Percentiles rank a stretch among this genome's conserved stretches.
These are phyloP conservation scores for Myiothlypis coronata DNA, from an alignment of 2,797 vertebrate genomes.

Conservation along the genomic window DNA sequence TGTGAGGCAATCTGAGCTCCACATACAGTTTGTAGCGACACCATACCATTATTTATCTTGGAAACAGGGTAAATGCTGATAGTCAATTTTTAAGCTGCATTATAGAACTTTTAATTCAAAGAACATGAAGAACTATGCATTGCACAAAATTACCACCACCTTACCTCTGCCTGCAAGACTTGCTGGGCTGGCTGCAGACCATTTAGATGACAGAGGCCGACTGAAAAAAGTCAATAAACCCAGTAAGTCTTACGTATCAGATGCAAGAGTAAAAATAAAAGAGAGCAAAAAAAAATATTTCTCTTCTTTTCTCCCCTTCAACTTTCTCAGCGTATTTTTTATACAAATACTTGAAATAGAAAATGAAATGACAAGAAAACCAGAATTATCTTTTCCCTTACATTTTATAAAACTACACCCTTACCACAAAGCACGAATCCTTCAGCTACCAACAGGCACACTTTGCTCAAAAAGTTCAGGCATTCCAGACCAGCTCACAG, in stretches of 20 bases:
- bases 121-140: neutral
- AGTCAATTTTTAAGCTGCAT: neutral
- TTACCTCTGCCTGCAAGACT: constrained; percentile 87
- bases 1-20: neutral
- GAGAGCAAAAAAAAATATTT: neutral
- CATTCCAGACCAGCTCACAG: neutral
- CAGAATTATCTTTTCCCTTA: neutral
- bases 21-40: neutral
- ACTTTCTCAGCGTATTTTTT: neutral
- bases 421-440: neutral
- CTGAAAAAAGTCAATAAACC: constrained; percentile 63
- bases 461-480: neutral
- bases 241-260: neutral
- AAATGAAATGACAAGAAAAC: neutral
- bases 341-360: neutral
- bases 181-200: constrained; percentile 82
- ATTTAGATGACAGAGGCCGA: constrained; percentile 89
- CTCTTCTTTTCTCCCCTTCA: neutral
- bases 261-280: neutral
- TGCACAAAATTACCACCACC: neutral
- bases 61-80: neutral
- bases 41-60: neutral
- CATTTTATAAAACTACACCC: neutral
- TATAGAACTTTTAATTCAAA: neutral
- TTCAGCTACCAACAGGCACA: neutral